phyloP scores from a whole-genome alignment of 2,113 vertebrate species.

The Fulmarus glacialis region DNA sequence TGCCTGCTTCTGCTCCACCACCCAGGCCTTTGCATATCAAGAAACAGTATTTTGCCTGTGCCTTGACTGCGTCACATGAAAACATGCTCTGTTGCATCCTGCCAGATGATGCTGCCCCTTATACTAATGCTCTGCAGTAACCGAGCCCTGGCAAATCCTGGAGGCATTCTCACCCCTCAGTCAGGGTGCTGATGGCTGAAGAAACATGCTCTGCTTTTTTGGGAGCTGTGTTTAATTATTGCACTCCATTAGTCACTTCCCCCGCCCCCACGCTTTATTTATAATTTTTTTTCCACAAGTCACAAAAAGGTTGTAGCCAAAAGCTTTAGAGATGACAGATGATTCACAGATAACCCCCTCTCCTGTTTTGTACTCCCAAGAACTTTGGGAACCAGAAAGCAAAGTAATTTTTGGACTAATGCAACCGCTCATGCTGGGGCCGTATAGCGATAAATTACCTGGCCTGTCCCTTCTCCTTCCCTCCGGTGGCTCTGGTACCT shows the following conservation, averaged over 20 bases:
- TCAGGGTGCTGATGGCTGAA: neutral
- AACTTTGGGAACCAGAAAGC: constrained; percentile 38
- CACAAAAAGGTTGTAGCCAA: constrained; percentile 27
- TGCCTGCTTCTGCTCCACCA: neutral
- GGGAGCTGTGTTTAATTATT: constrained; percentile 25
- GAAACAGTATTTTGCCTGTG: rapidly evolving
- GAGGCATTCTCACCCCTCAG: neutral
- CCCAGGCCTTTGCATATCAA: neutral
- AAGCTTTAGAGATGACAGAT: constrained; percentile 18
- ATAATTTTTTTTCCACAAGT: neutral
- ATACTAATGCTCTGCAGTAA: neutral
- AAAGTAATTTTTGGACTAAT: constrained; percentile 33
- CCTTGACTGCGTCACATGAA: neutral
- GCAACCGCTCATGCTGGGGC: neutral
- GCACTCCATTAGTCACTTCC: constrained; percentile 43
- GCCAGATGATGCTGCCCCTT: neutral
- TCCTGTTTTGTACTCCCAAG: neutral
- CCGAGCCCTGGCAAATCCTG: neutral
- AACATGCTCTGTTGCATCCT: neutral
- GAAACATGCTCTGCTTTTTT: neutral
- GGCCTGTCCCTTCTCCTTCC: neutral
- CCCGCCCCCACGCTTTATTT: constrained; percentile 14
- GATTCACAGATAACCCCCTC: constrained; percentile 40
- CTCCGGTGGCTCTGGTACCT: constrained; percentile 1
- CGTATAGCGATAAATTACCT: neutral